A percentile compares a stretch with the other conserved stretches of the same genome.
These are phyloP conservation scores for Lepisosteus oculatus DNA, from an alignment of 2,113 vertebrate species.

Conservation along the genomic window DNA sequence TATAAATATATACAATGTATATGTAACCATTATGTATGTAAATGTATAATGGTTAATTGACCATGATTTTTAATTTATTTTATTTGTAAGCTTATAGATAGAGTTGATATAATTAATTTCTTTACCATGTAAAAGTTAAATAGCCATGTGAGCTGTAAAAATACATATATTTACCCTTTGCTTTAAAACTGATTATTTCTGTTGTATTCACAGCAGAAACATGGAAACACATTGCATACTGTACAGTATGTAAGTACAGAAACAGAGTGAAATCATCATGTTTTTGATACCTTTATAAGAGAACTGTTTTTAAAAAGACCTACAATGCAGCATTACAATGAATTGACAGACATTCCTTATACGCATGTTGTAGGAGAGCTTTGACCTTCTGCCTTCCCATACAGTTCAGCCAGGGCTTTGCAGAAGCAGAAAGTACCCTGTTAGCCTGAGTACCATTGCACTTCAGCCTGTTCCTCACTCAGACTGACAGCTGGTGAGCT, in stretches of 20 bases:
- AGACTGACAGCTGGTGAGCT: conserved; percentile 47
- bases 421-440: background rate
- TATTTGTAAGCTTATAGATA: too few species aligned
- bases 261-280: background rate
- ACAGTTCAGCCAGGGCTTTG: background rate
- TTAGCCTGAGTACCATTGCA: background rate
- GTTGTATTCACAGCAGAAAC: too few species aligned
- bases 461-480: background rate
- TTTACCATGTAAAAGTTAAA: too few species aligned
- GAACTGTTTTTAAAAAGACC: background rate
- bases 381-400: background rate
- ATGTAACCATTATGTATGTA: too few species aligned
- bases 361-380: background rate
- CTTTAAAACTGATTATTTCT: too few species aligned
- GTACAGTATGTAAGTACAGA: background rate
- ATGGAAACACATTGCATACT: background rate
- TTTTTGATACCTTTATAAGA: background rate
- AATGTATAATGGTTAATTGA: too few species aligned
- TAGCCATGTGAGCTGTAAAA: too few species aligned
- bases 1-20: background rate
- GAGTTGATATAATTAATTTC: too few species aligned
- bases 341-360: background rate
- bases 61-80: too few species aligned
- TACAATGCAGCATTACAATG: background rate
- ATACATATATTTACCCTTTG: too few species aligned